These are phyloP conservation scores for Tetragonula carbonaria DNA, from an alignment of 2,888 invertebrate species.

Conservation along the genomic window DNA sequence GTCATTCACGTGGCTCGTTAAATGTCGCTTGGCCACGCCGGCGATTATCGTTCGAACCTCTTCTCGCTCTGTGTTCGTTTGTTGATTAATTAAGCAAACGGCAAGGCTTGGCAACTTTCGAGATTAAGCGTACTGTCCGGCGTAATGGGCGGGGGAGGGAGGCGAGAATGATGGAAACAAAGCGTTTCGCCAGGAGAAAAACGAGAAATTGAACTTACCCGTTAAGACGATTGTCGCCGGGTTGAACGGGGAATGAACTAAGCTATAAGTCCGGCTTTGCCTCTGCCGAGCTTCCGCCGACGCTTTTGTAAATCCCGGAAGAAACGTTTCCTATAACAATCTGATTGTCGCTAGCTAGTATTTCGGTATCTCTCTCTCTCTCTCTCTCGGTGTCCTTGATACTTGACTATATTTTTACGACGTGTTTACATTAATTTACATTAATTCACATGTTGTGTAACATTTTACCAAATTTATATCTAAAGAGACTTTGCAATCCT, in stretches of 20 bases:
- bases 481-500: neutral
- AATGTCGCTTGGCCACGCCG: conserved; percentile 18
- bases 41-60: conserved; percentile 22
- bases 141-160: neutral
- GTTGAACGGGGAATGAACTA: conserved; percentile 16
- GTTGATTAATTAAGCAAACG: conserved; percentile 17
- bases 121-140: conserved; percentile 19
- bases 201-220: conserved; percentile 29
- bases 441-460: neutral
- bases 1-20: conserved; percentile 52
- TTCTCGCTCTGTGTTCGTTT: neutral
- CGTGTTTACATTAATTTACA: neutral
- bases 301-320: neutral
- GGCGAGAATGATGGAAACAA: conserved; percentile 30
- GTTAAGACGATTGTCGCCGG: conserved; percentile 31
- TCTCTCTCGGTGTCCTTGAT: too few species aligned
- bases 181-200: neutral
- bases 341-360: neutral
- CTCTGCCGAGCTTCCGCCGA: neutral
- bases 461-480: neutral
- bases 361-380: neutral
- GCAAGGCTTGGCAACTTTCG: conserved; percentile 8
- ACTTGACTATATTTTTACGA: too few species aligned
- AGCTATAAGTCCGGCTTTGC: conserved; percentile 2
- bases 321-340: neutral